Percentiles rank a stretch among this genome's conserved stretches.
These are phyloP conservation scores for Hirtodrosophila duncani DNA, from an alignment of 2,888 invertebrate species.

Conservation along the genomic window DNA sequence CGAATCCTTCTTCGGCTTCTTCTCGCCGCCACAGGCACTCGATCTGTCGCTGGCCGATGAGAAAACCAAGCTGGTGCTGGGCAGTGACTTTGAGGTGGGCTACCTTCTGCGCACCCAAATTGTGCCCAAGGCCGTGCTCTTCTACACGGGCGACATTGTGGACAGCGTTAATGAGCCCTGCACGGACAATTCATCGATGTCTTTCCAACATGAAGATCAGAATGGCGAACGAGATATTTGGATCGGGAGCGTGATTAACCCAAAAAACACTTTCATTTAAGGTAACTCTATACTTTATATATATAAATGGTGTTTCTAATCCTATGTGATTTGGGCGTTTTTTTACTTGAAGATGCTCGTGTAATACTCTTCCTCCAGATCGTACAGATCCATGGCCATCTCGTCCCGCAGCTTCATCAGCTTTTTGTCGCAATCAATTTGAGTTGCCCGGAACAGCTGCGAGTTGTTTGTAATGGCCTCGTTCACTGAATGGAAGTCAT, in stretches of 20 bases:
- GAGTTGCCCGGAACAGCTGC: slow-evolving; percentile 91
- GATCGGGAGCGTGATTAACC: no score
- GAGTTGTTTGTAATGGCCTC: slow-evolving; percentile 96
- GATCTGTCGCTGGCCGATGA: slow-evolving; percentile 55
- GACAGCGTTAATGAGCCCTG: slow-evolving; percentile 39
- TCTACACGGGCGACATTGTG: slow-evolving; percentile 57
- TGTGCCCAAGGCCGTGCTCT: slow-evolving; percentile 58
- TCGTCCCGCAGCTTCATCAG: slow-evolving; percentile 94
- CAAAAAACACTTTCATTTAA: no score
- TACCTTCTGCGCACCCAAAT: slow-evolving; percentile 57
- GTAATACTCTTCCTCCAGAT: slow-evolving; percentile 78
- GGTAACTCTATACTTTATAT: no score
- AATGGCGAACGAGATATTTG: no score
- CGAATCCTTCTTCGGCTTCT: slow-evolving; percentile 57
- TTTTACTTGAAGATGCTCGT: slow-evolving; percentile 77
- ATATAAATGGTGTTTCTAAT: no score
- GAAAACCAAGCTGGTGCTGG: slow-evolving; percentile 51
- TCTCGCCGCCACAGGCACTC: slow-evolving; percentile 49
- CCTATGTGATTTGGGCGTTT: no score
- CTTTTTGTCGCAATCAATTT: slow-evolving; percentile 95
- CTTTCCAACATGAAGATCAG: slow-evolving; percentile 35
- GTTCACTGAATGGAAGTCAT: slow-evolving; percentile 98
- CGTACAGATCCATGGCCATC: slow-evolving; percentile 89
- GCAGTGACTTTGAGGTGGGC: slow-evolving; percentile 54
- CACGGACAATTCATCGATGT: slow-evolving; percentile 35